A percentile compares a stretch with the other conserved stretches of the same genome.
phyloP scores from a whole-genome alignment of 2,888 invertebrate species.

The Melinopterus prodromus region DNA sequence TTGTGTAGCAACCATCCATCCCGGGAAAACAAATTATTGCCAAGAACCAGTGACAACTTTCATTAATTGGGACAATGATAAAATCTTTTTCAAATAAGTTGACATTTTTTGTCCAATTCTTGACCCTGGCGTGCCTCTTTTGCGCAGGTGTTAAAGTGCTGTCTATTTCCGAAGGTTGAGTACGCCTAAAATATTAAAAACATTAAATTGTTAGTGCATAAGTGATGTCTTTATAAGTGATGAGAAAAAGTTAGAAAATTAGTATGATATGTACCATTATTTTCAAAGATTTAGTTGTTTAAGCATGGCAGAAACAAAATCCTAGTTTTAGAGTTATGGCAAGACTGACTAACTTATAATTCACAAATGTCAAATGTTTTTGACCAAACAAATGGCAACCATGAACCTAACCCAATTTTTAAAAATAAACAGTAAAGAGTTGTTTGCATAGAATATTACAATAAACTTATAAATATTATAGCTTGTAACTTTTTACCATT shows the following conservation, averaged over 20 bases:
- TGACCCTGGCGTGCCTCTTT: slow-evolving; percentile 88
- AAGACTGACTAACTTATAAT: neutral
- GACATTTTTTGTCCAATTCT: slow-evolving; percentile 96
- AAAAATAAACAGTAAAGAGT: neutral
- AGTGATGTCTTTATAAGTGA: neutral
- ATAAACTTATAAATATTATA: too few species aligned
- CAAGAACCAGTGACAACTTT: slow-evolving; percentile 98
- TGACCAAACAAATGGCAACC: neutral
- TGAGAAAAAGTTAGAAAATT: too few species aligned
- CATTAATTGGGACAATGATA: slow-evolving; percentile 96
- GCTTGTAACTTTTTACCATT: too few species aligned
- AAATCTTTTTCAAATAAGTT: slow-evolving; percentile 97
- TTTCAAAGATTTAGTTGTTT: too few species aligned
- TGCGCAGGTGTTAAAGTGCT: slow-evolving; percentile 77
- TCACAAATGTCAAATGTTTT: neutral
- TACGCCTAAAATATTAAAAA: slow-evolving; percentile 55
- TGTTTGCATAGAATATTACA: too few species aligned
- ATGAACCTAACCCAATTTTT: neutral
- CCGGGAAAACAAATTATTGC: slow-evolving; percentile 96
- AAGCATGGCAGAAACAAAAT: neutral
- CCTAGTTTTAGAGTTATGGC: neutral
- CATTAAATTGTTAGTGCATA: neutral
- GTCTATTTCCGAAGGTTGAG: slow-evolving; percentile 72
- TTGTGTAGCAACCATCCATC: slow-evolving; percentile 74
- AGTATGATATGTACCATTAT: too few species aligned